These are phyloP conservation scores for Thunnus maccoyii DNA, from an alignment of 2,113 vertebrate genomes.

Conservation along the genomic window DNA sequence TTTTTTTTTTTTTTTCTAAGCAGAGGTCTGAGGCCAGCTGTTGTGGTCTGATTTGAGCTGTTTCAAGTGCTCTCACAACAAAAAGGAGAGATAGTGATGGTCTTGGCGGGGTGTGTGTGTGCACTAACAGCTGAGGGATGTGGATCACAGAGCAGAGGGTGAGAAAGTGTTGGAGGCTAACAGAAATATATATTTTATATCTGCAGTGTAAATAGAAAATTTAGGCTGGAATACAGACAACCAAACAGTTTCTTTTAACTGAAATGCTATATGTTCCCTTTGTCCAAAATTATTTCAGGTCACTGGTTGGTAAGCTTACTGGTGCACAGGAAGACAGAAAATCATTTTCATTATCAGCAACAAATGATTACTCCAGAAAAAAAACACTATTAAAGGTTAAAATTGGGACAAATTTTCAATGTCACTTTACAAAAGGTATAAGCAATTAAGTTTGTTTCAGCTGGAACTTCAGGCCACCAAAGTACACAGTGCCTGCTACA, in stretches of 20 bases:
- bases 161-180: slow-evolving; percentile 7
- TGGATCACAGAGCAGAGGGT: slow-evolving; percentile 8
- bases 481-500: too few relatives aligned
- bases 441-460: background rate
- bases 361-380: background rate
- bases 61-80: slow-evolving; percentile 63
- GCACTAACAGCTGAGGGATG: slow-evolving; percentile 34
- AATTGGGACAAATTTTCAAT: background rate
- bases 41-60: slow-evolving; percentile 60
- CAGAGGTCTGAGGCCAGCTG: slow-evolving; percentile 62
- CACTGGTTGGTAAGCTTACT: background rate
- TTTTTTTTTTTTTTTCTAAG: slow-evolving; percentile 22
- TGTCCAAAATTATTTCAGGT: background rate
- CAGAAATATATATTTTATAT: slow-evolving; percentile 18
- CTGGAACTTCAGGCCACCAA: too few relatives aligned
- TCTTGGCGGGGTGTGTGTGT: slow-evolving; percentile 32
- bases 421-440: background rate
- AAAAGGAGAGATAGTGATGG: slow-evolving; percentile 24
- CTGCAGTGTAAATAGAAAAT: background rate
- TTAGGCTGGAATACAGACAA: background rate
- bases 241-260: background rate
- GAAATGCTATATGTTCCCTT: background rate
- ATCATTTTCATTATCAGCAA: background rate
- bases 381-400: background rate
- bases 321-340: background rate